phyloP scores from a whole-genome alignment of 2,113 vertebrate species.

The Stictonetta naevosa region DNA sequence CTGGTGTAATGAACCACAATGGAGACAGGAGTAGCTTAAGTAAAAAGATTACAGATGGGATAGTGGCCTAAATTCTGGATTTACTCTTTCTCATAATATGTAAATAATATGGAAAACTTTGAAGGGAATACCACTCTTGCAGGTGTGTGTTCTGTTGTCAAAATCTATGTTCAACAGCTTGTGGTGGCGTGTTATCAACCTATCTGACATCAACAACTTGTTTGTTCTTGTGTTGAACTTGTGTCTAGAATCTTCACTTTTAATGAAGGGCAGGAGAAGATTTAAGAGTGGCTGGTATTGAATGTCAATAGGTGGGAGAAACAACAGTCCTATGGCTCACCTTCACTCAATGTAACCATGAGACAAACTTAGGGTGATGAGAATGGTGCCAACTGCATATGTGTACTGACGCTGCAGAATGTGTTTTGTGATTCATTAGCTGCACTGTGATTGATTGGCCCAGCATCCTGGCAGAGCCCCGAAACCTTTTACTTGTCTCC shows the following conservation, averaged over 20 bases:
- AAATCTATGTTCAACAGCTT: conserved; percentile 51
- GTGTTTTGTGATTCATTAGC: conserved; percentile 72
- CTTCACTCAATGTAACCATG: conserved; percentile 61
- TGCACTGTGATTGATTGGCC: conserved; percentile 58
- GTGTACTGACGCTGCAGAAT: conserved; percentile 64
- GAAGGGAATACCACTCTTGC: background rate
- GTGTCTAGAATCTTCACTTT: conserved; percentile 25
- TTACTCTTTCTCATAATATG: background rate
- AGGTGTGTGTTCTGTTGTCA: conserved; percentile 59
- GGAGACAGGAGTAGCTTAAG: background rate
- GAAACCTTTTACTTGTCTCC: conserved; percentile 44
- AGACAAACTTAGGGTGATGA: conserved; percentile 68
- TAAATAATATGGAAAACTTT: conserved; percentile 36
- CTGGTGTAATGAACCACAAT: background rate
- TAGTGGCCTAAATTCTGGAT: background rate
- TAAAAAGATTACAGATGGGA: background rate
- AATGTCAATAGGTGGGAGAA: conserved; percentile 60
- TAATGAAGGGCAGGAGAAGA: conserved; percentile 37
- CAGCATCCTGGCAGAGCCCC: conserved; percentile 45
- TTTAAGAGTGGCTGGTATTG: conserved; percentile 48
- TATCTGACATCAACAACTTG: background rate
- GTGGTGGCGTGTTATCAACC: conserved; percentile 56
- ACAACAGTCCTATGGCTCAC: conserved; percentile 41
- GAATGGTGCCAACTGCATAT: conserved; percentile 39
- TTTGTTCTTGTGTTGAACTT: conserved; percentile 23